phyloP scores from a whole-genome alignment of 2,113 vertebrate genomes.

The Ictalurus furcatus region DNA sequence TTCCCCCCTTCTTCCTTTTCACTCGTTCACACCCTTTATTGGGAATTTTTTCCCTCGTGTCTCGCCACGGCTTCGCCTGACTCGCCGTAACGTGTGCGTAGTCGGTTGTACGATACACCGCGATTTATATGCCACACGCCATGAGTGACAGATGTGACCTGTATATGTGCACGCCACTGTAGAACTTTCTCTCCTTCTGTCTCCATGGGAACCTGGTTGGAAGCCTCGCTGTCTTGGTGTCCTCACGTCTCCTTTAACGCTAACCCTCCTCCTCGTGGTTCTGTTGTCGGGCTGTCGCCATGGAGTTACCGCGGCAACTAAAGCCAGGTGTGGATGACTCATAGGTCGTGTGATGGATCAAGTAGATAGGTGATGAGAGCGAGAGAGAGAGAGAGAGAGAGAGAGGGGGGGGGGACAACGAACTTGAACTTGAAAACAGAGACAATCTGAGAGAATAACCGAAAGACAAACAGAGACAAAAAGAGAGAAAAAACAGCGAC shows the following conservation, averaged over 20 bases:
- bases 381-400: background rate
- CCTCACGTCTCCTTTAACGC: background rate
- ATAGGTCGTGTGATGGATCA: background rate
- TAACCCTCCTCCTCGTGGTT: background rate
- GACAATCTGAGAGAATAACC: background rate
- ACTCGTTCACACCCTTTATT: conserved; percentile 44
- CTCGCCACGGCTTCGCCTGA: conserved; percentile 3
- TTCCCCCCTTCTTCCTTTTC: conserved; percentile 16
- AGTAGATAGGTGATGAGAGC: background rate
- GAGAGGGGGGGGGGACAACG: background rate
- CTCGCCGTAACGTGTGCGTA: background rate
- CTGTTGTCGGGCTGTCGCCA: background rate
- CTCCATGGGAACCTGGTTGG: background rate
- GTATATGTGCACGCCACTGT: background rate
- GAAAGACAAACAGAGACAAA: background rate
- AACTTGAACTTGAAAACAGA: background rate
- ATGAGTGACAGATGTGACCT: background rate
- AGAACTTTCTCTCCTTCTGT: background rate
- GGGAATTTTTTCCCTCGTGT: background rate
- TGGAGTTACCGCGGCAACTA: background rate
- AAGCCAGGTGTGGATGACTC: conserved; percentile 9
- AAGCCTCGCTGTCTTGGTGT: background rate
- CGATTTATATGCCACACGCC: background rate
- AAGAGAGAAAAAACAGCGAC: background rate
- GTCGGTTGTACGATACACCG: background rate